phyloP scores from a whole-genome alignment of 2,888 invertebrate genomes.

The Pollenia angustigena region DNA sequence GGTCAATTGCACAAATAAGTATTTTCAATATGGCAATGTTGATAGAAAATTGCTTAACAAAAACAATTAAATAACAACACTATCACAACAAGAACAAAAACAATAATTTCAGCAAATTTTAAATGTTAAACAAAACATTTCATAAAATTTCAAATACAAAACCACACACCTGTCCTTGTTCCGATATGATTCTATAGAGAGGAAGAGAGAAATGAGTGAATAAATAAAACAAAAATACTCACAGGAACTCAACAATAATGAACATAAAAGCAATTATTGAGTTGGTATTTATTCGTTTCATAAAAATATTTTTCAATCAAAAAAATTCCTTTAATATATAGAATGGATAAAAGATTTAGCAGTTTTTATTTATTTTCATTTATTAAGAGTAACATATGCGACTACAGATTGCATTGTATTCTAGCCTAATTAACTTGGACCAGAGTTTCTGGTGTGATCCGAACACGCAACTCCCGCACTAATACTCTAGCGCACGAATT shows the following conservation, averaged over 20 bases:
- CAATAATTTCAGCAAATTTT: slow-evolving; percentile 30
- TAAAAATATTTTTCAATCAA: slow-evolving; percentile 11
- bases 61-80: slow-evolving; percentile 43
- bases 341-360: neutral
- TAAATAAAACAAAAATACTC: slow-evolving; percentile 39
- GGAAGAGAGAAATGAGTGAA: neutral
- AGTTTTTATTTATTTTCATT: neutral
- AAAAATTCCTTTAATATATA: slow-evolving; percentile 1
- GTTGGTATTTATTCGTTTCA: slow-evolving; percentile 27
- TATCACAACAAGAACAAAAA: slow-evolving; percentile 37
- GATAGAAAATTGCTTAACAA: slow-evolving; percentile 53
- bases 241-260: slow-evolving; percentile 19
- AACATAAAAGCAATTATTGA: slow-evolving; percentile 36
- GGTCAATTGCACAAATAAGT: slow-evolving; percentile 68
- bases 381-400: too few species aligned
- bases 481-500: too few species aligned
- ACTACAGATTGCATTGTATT: too few species aligned
- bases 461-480: too few species aligned
- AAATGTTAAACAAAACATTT: slow-evolving; percentile 48
- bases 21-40: slow-evolving; percentile 35
- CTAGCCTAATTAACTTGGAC: too few species aligned
- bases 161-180: slow-evolving; percentile 61
- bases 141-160: slow-evolving; percentile 57
- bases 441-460: too few species aligned
- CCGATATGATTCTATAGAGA: slow-evolving; percentile 10